Evolutionary conservation across 1,140 invertebrate species (phyloP).

Genomic region (Drosophila setifemur): DNA sequence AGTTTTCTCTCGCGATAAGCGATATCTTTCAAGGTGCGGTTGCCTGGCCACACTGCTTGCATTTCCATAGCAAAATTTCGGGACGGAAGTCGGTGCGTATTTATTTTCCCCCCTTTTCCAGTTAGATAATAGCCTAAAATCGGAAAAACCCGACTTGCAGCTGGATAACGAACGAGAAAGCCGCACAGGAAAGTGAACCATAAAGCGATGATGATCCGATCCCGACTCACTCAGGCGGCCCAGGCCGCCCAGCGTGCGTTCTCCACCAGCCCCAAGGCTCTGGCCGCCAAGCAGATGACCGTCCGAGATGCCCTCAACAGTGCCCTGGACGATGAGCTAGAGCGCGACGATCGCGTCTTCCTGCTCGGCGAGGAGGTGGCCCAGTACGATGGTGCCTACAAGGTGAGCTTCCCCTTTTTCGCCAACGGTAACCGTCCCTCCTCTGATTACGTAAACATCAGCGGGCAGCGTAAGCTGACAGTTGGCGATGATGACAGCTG

Average conservation of each 20-base stretch:
- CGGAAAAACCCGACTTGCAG: neutral
- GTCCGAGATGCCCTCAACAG: slow-evolving; percentile 98
- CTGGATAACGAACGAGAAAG: slow-evolving; percentile 19
- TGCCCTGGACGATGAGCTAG: slow-evolving; percentile 98
- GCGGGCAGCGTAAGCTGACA: slow-evolving; percentile 24
- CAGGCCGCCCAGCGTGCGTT: slow-evolving; percentile 83
- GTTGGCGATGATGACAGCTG: slow-evolving; percentile 51
- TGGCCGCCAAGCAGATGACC: slow-evolving; percentile 89
- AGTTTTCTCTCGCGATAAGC: no score
- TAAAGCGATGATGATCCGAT: slow-evolving; percentile 52
- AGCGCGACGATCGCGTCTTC: slow-evolving; percentile 96
- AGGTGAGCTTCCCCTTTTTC: slow-evolving; percentile 85
- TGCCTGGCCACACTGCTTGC: slow-evolving; percentile 3
- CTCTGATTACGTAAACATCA: slow-evolving; percentile 79
- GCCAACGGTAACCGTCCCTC: slow-evolving; percentile 5
- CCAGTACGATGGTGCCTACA: slow-evolving; percentile 99
- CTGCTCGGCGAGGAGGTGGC: slow-evolving; percentile 99
- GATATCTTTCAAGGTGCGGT: no score
- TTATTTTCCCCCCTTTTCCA: neutral
- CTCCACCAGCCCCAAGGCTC: slow-evolving; percentile 84
- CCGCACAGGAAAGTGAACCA: slow-evolving; percentile 15
- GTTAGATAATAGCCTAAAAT: slow-evolving; percentile 36
- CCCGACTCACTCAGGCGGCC: slow-evolving; percentile 54
- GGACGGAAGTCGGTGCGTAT: slow-evolving; percentile 59
- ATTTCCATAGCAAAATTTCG: slow-evolving; percentile 33